Conservation (phyloP, 1,140 invertebrate genomes). For the Epicauta chinensis region DNA sequence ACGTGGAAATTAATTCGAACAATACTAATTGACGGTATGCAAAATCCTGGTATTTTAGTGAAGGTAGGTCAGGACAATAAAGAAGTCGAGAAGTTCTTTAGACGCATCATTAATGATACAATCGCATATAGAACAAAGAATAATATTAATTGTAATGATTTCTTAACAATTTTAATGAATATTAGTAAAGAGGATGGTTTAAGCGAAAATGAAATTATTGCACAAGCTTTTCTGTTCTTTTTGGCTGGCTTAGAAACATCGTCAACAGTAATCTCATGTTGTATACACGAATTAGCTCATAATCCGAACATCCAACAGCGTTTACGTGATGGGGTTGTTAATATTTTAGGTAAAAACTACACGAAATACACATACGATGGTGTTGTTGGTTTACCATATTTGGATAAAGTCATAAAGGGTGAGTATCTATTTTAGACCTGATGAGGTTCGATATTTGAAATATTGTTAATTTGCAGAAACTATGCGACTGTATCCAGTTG, state of each 20-base stretch:
- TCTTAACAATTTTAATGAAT: constrained; percentile 49
- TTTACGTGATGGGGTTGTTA: constrained; percentile 47
- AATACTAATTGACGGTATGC: not conserved
- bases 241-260: constrained; percentile 56
- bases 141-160: constrained; percentile 45
- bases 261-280: constrained; percentile 48
- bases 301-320: constrained; percentile 49
- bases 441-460: constrained; percentile 1
- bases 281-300: constrained; percentile 48
- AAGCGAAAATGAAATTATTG: constrained; percentile 43
- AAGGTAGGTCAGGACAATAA: not conserved
- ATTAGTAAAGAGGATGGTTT: constrained; percentile 16
- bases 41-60: constrained; percentile 3
- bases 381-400: constrained; percentile 36
- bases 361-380: constrained; percentile 28
- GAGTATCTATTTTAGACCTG: not conserved
- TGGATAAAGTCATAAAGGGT: constrained; percentile 38
- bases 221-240: constrained; percentile 49
- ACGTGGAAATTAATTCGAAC: constrained; percentile 18
- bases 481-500: constrained; percentile 46
- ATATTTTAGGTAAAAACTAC: too few relatives aligned
- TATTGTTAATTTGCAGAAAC: constrained; percentile 31
- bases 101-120: constrained; percentile 41
- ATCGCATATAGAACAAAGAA: constrained; percentile 44
- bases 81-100: constrained; percentile 44